Evolutionary conservation across 2,113 vertebrate genomes (phyloP).

Genomic region (Mesoclemmys tuberculata): DNA sequence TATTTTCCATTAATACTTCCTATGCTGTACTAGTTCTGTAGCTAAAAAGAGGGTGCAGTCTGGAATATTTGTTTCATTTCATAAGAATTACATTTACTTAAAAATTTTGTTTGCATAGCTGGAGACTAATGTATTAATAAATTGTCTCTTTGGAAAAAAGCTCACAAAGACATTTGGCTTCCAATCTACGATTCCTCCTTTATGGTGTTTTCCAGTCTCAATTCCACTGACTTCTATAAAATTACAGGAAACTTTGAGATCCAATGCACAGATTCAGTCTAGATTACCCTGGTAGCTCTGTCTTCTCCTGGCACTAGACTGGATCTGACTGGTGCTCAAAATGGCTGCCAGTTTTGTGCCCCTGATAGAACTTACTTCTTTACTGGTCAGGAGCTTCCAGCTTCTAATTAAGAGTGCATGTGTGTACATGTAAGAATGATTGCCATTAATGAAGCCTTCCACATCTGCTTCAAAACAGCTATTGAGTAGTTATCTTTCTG

Average conservation of each 20-base stretch:
- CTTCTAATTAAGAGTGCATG: not conserved
- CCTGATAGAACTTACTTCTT: not conserved
- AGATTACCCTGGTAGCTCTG: not conserved
- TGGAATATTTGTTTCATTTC: not conserved
- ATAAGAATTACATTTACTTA: not conserved
- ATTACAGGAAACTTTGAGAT: not conserved
- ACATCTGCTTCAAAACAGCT: too few species aligned
- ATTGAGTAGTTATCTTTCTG: not conserved
- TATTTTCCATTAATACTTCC: not conserved
- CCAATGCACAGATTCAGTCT: not conserved
- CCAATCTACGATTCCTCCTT: not conserved
- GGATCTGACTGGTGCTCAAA: not conserved
- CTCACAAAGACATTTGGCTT: not conserved
- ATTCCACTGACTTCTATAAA: not conserved
- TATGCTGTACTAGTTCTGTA: not conserved
- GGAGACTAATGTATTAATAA: not conserved
- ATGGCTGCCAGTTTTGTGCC: not conserved
- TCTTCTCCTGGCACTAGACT: not conserved
- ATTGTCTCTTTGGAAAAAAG: not conserved
- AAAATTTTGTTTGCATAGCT: not conserved
- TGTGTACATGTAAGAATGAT: not conserved
- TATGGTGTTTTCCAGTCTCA: not conserved
- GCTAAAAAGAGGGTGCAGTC: not conserved
- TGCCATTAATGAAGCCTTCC: too few species aligned
- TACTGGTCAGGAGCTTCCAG: not conserved